These are phyloP conservation scores for Galerucella pusilla DNA, from an alignment of 2,888 invertebrate species.

Conservation along the genomic window DNA sequence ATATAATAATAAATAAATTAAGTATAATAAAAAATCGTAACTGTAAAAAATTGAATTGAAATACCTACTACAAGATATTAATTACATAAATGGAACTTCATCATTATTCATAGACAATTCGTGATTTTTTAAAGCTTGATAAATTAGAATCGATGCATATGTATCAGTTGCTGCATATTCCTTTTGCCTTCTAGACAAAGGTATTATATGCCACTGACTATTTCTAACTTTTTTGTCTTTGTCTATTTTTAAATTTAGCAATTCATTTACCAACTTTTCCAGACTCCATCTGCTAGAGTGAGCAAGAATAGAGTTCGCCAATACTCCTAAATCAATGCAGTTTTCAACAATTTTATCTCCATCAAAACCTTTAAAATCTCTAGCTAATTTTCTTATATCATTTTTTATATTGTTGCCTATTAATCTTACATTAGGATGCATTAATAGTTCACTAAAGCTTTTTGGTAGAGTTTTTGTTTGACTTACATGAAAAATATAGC, in stretches of 20 bases:
- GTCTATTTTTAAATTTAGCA: slow-evolving; percentile 67
- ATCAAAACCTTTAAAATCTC: slow-evolving; percentile 71
- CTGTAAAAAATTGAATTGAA: not conserved
- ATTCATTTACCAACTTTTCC: slow-evolving; percentile 68
- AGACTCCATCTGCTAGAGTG: slow-evolving; percentile 71
- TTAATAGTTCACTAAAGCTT: slow-evolving; percentile 67
- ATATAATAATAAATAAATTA: too few relatives aligned
- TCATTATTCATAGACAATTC: not conserved
- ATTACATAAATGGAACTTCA: not conserved
- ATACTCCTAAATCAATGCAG: slow-evolving; percentile 70
- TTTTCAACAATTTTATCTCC: slow-evolving; percentile 68
- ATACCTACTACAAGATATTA: not conserved
- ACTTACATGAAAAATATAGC: slow-evolving; percentile 71
- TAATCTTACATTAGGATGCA: slow-evolving; percentile 70
- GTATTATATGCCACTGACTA: slow-evolving; percentile 72
- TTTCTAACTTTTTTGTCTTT: slow-evolving; percentile 70
- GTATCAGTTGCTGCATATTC: slow-evolving; percentile 75
- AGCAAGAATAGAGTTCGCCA: slow-evolving; percentile 69
- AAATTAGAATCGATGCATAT: slow-evolving; percentile 65
- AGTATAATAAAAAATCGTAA: not conserved
- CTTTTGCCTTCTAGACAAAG: slow-evolving; percentile 68
- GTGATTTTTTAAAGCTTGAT: slow-evolving; percentile 50
- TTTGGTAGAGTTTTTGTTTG: slow-evolving; percentile 70
- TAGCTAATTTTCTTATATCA: slow-evolving; percentile 73
- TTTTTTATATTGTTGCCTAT: slow-evolving; percentile 75